A percentile compares a stretch with the other conserved stretches of the same genome.
Evolutionary conservation across 30 jellyfish, hydroid and myxozoan species (phyloP).

Genomic region (Haliclystus octoradiatus): DNA sequence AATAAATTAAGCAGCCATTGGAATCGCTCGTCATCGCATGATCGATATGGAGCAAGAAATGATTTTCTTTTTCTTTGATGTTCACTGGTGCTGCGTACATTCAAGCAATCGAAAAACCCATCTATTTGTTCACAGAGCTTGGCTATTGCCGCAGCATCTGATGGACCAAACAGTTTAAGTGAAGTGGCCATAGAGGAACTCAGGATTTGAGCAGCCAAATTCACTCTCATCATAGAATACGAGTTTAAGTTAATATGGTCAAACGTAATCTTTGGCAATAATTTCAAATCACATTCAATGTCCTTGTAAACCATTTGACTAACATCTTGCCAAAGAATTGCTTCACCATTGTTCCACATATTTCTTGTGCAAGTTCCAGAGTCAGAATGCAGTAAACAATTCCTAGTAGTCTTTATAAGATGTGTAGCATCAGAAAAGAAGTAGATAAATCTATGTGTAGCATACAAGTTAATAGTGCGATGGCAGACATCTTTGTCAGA

Average conservation of each 20-base stretch:
- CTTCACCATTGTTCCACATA: conserved; percentile 23
- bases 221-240: conserved; percentile 34
- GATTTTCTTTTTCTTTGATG: neutral
- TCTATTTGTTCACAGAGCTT: conserved; percentile 27
- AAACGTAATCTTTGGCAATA: too few species aligned
- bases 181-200: conserved; percentile 25
- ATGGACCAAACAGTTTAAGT: conserved; percentile 29
- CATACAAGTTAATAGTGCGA: conserved; percentile 26
- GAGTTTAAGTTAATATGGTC: conserved; percentile 21
- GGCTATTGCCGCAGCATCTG: conserved; percentile 29
- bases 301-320: conserved; percentile 28
- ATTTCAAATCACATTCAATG: conserved; percentile 23
- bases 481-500: conserved; percentile 19
- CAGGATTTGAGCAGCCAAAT: conserved; percentile 34
- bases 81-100: conserved; percentile 1
- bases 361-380: conserved; percentile 26
- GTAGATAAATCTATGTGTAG: conserved; percentile 32
- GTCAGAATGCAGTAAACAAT: conserved; percentile 17
- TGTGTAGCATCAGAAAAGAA: conserved; percentile 39
- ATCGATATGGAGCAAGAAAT: neutral
- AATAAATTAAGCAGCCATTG: neutral
- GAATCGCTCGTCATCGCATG: neutral
- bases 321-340: too few species aligned
- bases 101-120: conserved; percentile 14
- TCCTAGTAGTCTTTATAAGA: conserved; percentile 29